Base-by-base conservation (phyloP, 2,888 invertebrate genomes). In the Brachypalpus laphriformis region DNA sequence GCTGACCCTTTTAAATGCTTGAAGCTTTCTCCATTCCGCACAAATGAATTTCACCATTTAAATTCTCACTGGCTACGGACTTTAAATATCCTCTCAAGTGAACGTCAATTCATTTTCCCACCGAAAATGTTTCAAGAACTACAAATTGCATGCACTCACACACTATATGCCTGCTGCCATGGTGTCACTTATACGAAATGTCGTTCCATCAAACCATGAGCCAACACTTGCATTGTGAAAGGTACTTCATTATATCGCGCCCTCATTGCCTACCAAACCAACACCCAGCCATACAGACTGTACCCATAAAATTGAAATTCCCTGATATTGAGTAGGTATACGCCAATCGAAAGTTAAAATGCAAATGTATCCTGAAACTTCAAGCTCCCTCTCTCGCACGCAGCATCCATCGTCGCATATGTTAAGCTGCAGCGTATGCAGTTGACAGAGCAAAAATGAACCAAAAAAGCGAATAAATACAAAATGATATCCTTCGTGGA, bases 311-410 rank as follows among this genome's bases (percentile, higher is more conserved):
- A 54, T 78, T 72, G 68, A 78, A 72, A 65, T 47, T 42, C 71
- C 22, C 45, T 66, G 54, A 75, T 77, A 83, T 83, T 74, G 80
- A 80, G 80, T 40, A 40, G 14, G 40, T 40, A 71, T 40, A 75
- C 65, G 75, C 80, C 85, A 80, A 75, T 85, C 75, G 75, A 47
- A 45, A 74, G 74, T 70, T 78, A 42, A 74, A 78, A 83, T 74
- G 74, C 74, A 74, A 78, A 63, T 59, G 11, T 31, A 65, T 57
- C 25, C 70, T 49, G 42, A 49, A 76, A 65, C 42, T 71, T 65
- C 34, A 42, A 65, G 25, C 8, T n/a, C n/a, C n/a, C n/a, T 3
- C 40, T 6, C 8, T 7, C 16, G 9, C 11, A 59, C 49, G 22
- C 20, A 31, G 9, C 49, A 68, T 54, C 42, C 68, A 45, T 45